Evolutionary conservation across 2,797 vertebrate species (phyloP).

Genomic region (Cetoscarus ocellatus): DNA sequence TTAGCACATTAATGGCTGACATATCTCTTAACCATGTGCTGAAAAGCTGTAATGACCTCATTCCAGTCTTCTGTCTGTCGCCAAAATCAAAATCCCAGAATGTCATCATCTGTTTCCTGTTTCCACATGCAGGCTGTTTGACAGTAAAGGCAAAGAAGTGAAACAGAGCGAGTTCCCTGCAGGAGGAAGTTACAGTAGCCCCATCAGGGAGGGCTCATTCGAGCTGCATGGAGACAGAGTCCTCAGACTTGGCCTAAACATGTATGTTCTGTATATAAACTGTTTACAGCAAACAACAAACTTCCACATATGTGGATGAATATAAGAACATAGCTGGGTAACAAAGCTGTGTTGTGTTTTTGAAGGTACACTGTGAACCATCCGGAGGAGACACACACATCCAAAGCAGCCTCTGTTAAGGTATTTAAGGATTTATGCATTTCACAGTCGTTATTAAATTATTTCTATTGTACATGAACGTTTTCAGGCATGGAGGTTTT

Average conservation of each 20-base stretch:
- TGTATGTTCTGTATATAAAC: constrained; percentile 80
- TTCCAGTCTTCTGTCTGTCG: neutral
- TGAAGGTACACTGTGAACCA: constrained; percentile 87
- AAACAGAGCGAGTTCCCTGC: constrained; percentile 84
- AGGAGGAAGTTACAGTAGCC: constrained; percentile 84
- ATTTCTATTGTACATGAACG: neutral
- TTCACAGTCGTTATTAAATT: neutral
- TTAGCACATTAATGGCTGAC: neutral
- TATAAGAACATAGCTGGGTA: neutral
- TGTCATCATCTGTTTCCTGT: constrained; percentile 41
- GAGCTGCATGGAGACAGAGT: constrained; percentile 91
- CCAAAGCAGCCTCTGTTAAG: constrained; percentile 78
- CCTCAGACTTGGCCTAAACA: constrained; percentile 90
- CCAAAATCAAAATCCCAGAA: constrained; percentile 9
- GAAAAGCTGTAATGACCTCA: neutral
- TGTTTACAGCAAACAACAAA: no score
- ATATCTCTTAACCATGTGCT: neutral
- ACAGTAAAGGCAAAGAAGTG: constrained; percentile 85
- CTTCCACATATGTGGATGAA: neutral
- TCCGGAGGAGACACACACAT: constrained; percentile 85
- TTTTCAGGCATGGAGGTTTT: no score
- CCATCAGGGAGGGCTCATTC: constrained; percentile 88
- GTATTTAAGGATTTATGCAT: constrained; percentile 59
- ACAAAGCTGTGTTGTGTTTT: constrained; percentile 10
- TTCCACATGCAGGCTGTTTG: constrained; percentile 84